phyloP scores from a whole-genome alignment of 1,140 invertebrate genomes.

The Apis cerana region DNA sequence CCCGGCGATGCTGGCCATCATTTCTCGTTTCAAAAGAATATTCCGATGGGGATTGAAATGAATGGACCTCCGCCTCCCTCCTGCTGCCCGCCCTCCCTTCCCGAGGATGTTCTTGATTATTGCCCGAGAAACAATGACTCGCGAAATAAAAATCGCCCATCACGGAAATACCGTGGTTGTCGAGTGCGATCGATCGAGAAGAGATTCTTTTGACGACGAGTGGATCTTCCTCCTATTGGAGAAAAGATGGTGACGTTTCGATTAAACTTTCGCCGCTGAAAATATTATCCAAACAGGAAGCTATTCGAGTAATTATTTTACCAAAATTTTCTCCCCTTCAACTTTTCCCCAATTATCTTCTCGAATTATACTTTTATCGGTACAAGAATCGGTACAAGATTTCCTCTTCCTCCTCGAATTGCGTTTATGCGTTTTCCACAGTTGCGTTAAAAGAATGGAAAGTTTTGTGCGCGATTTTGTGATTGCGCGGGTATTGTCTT shows the following conservation, averaged over 20 bases:
- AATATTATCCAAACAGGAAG: not conserved
- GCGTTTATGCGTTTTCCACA: constrained; percentile 16
- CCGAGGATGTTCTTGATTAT: constrained; percentile 45
- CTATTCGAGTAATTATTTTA: not conserved
- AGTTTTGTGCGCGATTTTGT: constrained; percentile 27
- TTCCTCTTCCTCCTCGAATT: no score
- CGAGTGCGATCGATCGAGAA: constrained; percentile 10
- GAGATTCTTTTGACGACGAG: not conserved
- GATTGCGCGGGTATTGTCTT: constrained; percentile 36
- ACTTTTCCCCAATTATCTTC: no score
- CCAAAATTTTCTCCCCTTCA: not conserved
- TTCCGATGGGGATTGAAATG: constrained; percentile 41
- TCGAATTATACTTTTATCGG: not conserved
- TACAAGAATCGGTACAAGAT: no score
- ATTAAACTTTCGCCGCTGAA: not conserved
- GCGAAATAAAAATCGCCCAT: constrained; percentile 39
- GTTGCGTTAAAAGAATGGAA: constrained; percentile 2
- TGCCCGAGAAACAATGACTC: constrained; percentile 52
- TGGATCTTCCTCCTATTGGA: not conserved
- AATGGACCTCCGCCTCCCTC: constrained; percentile 37
- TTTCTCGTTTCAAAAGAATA: constrained; percentile 58
- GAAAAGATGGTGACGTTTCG: not conserved
- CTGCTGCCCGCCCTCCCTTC: not conserved
- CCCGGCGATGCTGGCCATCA: constrained; percentile 49
- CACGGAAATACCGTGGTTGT: constrained; percentile 28